Conservation (phyloP, 2,888 invertebrate species). For the Cheilosia vulpina region DNA sequence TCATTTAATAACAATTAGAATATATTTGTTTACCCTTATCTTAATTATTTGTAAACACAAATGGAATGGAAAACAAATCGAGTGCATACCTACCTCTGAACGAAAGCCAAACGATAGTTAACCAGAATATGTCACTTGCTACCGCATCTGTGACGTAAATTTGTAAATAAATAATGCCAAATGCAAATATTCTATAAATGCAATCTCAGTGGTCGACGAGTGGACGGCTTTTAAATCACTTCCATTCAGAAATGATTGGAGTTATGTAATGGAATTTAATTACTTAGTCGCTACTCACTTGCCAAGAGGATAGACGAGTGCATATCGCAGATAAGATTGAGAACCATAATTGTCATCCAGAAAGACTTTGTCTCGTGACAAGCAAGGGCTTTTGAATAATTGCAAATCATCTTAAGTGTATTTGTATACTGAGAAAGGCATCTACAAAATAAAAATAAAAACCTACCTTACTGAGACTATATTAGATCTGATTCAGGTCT, state of each 20-base stretch:
- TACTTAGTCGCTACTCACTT: slow-evolving; percentile 1
- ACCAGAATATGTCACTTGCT: slow-evolving; percentile 4
- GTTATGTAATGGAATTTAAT: slow-evolving; percentile 34
- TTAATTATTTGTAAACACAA: too few relatives aligned
- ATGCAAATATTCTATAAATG: slow-evolving; percentile 19
- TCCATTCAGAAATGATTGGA: slow-evolving; percentile 14
- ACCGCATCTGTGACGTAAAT: background rate
- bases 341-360: slow-evolving; percentile 14
- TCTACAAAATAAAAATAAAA: background rate
- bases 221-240: slow-evolving; percentile 9
- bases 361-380: slow-evolving; percentile 6
- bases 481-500: background rate
- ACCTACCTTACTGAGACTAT: background rate
- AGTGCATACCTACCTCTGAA: background rate
- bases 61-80: background rate
- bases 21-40: too few relatives aligned
- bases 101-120: background rate
- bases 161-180: background rate
- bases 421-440: background rate
- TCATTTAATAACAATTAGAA: too few relatives aligned
- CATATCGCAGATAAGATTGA: slow-evolving; percentile 30
- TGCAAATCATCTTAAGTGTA: background rate
- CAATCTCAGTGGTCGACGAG: background rate
- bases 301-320: slow-evolving; percentile 5
- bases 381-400: background rate